These are phyloP conservation scores for Opisthocomus hoazin DNA, from an alignment of 2,113 vertebrate species.

Conservation along the genomic window DNA sequence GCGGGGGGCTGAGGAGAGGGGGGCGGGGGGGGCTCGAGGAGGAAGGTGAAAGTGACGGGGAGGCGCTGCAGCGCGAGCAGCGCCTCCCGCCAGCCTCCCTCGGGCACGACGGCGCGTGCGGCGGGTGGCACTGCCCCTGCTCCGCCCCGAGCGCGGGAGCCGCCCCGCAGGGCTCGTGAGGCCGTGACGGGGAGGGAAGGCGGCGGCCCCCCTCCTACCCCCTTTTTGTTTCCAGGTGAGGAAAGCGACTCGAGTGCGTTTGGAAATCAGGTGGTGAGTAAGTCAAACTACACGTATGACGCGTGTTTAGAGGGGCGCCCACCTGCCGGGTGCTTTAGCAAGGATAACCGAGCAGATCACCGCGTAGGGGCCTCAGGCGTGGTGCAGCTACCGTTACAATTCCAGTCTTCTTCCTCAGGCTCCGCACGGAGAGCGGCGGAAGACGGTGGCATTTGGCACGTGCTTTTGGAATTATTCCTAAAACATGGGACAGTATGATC, in stretches of 20 bases:
- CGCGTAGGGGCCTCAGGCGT: neutral
- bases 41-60: neutral
- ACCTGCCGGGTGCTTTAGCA: neutral
- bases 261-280: neutral
- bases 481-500: accelerated
- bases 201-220: too few relatives aligned
- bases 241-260: neutral
- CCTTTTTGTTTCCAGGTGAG: neutral
- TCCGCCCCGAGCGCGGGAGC: accelerated
- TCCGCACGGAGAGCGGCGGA: neutral
- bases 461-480: neutral
- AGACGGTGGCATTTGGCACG: neutral
- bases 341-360: neutral
- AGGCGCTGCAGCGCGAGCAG: neutral
- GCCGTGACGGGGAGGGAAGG: neutral
- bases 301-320: neutral
- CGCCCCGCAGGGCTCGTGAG: too few relatives aligned
- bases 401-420: neutral
- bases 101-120: too few relatives aligned
- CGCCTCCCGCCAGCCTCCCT: neutral
- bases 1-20: neutral
- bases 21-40: too few relatives aligned
- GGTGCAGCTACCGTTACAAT: neutral
- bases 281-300: neutral
- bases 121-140: neutral